Evolutionary conservation across 2,113 vertebrate genomes (phyloP).

Genomic region (Caranx melampygus): DNA sequence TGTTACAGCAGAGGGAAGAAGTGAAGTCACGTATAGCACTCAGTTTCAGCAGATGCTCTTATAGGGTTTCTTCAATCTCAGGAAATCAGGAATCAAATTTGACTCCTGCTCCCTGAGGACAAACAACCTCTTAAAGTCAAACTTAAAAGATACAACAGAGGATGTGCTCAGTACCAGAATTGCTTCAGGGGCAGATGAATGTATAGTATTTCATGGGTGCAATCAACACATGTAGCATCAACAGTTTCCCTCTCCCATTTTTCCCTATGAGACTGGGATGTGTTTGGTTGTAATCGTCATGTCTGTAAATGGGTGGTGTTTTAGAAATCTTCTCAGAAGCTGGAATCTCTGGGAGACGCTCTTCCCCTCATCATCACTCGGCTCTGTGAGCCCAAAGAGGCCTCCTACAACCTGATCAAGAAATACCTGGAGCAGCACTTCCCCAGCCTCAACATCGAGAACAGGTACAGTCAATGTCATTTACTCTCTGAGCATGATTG

Average conservation of each 20-base stretch:
- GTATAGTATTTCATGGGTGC: not conserved
- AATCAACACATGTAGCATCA: not conserved
- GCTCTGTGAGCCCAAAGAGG: slow-evolving; percentile 98
- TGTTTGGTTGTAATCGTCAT: slow-evolving; percentile 44
- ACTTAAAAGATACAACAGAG: not conserved
- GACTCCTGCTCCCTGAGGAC: too few species aligned
- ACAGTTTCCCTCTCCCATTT: not conserved
- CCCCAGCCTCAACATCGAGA: slow-evolving; percentile 92
- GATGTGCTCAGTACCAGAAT: not conserved
- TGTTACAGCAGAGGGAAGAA: not conserved
- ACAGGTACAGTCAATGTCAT: slow-evolving; percentile 82
- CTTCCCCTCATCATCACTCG: slow-evolving; percentile 96
- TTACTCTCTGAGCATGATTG: too few species aligned
- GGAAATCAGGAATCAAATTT: not conserved
- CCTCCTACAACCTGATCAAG: slow-evolving; percentile 96
- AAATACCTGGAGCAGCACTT: slow-evolving; percentile 98
- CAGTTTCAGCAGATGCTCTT: not conserved
- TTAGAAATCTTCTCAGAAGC: slow-evolving; percentile 83
- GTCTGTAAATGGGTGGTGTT: slow-evolving; percentile 61
- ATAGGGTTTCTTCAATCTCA: not conserved
- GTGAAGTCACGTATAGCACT: not conserved
- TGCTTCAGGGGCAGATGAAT: too few species aligned
- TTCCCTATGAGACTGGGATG: not conserved
- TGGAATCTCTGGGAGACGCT: slow-evolving; percentile 92
- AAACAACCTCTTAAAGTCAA: not conserved